phyloP scores from a whole-genome alignment of 2,113 vertebrate genomes.

The Grus americana region DNA sequence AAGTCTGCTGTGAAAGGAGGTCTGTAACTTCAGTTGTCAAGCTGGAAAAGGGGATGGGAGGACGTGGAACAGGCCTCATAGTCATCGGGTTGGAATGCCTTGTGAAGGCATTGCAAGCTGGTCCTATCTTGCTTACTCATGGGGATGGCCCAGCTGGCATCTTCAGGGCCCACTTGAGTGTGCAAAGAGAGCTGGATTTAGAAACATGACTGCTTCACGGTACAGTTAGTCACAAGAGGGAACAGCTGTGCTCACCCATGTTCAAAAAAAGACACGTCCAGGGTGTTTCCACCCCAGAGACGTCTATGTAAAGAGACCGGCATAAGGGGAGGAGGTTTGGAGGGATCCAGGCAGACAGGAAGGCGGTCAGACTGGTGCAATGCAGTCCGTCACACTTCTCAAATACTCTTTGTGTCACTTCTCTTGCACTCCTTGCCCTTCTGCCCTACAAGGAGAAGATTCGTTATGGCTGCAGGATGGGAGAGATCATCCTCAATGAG shows the following conservation, averaged over 20 bases:
- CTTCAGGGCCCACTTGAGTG: background rate
- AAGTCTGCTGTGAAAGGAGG: background rate
- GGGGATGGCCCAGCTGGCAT: background rate
- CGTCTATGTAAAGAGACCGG: background rate
- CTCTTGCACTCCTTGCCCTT: background rate
- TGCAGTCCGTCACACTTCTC: background rate
- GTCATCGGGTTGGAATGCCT: background rate
- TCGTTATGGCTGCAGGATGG: background rate
- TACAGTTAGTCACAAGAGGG: background rate
- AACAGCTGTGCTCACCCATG: background rate
- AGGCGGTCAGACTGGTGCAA: background rate
- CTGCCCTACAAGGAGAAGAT: background rate
- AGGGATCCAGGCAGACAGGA: background rate
- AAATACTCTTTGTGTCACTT: background rate
- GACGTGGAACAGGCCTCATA: accelerated
- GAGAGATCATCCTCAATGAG: background rate
- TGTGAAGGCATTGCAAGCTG: background rate
- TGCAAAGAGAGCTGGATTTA: background rate
- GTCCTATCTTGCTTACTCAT: background rate
- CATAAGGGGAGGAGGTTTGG: background rate
- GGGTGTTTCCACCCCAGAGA: background rate
- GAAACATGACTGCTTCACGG: background rate
- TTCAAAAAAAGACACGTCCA: background rate
- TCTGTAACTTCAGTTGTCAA: too few relatives aligned
- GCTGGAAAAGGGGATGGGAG: background rate